Base-by-base conservation (phyloP, 2,888 invertebrate genomes). In the Eilema depressum region DNA sequence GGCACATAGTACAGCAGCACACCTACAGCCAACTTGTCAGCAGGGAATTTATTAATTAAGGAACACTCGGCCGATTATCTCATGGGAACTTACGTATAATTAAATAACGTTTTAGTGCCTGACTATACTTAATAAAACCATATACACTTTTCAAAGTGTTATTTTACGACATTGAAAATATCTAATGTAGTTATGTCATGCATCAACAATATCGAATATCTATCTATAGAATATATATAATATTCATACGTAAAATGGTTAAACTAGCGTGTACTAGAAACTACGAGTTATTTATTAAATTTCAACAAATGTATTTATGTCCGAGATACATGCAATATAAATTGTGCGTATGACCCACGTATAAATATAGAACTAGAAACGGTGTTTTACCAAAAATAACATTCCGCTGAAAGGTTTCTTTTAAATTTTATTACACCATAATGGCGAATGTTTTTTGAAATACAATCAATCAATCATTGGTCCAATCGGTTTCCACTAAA, bases 401-500 rank as follows among this genome's bases (percentile, higher is more conserved):
- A 61, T 61, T 30, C 30, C 25, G 26, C 59, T 59, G 60, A 61
- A 61, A 28, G 60, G 30, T 61, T 59, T 30, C 60, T 30, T 61
- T 61, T 30, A 26, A 61, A 61, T 61, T 59, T 61, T 61, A 61
- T 61, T 61, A 62, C 60, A 66, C 20, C 61, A 66, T 65, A 66
- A 62, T 56, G 61, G 41, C 64, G 41, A 57, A 26, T 23, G 56
- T 62, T 65, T 33, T 47, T 70, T 66, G 33, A 53, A 62, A 70
- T 64, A 61, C 47, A 20, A 14, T 20, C n/a, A 61, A 63, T 66
- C 63, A 70, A 63, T 70, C 63, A 64, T 63, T 69, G 28, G 59
- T 69, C 59, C 63, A 69, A 63, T 63, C 59, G 56, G 26, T 59
- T 64, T 59, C 53, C 63, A 63, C 37, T 26, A 59, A 60, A 60